Evolutionary conservation across 2,888 invertebrate genomes (phyloP), one percentile per base, ranked within the genome.

Genomic region (Hirtodrosophila confusa): DNA sequence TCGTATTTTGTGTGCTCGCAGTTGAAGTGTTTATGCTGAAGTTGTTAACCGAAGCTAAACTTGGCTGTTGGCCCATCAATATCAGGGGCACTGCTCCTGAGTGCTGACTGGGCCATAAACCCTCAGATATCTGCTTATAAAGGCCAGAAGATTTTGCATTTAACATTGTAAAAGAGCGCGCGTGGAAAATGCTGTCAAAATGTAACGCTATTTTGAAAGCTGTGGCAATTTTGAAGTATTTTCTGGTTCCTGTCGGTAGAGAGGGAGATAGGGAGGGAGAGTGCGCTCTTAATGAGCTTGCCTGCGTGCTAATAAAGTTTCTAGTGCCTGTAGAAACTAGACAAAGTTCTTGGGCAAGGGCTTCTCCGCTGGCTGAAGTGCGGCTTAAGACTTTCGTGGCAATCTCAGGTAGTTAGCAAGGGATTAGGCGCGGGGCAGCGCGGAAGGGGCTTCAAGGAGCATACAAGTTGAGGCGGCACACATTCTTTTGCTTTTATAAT

Each of bases 21-120:
- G 69, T 65, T 75, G 64, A 63, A 82, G 87, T 80, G 82, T 87
- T 87, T 87, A 78, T 73, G 75, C 62, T 54, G 44, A 40, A 70
- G 61, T 64, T 70, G 33, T 55, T 35, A 66, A 62, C 44, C 62
- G 48, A 29, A 58, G 41, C 33, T 17, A 47, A 55, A 60, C 63
- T 78, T 67, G 73, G 56, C 85, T 68, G 78, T 85, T 73, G 17
- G 17, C 53, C 33, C 82, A 82, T 85, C 85, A 80, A 85, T 85
- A 80, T 69, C 54, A 57, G 64, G 24, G 31, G 40, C 45, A n/a
- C 78, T 80, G 86, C 57, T 24, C 61, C 86, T 80, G 71, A 80
- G 66, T 74, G 62, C 54, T 40, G 40, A 57, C 48, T 72, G 36
- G 69, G 53, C 11, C 66, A 53, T 74, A 76, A 83, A 84, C 83